Conservation (phyloP, 2,888 invertebrate species). For the Brenthis ino region DNA sequence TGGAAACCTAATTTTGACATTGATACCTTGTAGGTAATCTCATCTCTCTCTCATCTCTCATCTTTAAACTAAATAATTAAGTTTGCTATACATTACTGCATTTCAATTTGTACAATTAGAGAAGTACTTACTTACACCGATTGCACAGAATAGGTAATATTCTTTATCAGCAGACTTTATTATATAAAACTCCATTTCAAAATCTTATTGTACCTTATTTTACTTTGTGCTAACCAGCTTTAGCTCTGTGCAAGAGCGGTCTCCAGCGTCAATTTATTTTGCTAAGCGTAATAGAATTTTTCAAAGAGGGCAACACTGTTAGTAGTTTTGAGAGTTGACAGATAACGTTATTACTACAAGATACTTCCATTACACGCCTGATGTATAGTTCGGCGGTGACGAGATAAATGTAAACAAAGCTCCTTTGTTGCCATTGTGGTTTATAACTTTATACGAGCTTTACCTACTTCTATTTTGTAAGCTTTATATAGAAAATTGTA, state of each 20-base stretch:
- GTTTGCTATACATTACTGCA: too few relatives aligned
- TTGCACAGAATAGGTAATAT: too few relatives aligned
- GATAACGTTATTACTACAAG: conserved; percentile 57
- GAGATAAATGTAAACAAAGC: conserved; percentile 37
- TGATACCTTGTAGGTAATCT: too few relatives aligned
- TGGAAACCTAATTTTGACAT: too few relatives aligned
- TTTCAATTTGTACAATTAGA: too few relatives aligned
- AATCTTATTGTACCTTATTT: conserved; percentile 26
- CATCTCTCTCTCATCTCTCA: too few relatives aligned
- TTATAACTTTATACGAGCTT: background rate
- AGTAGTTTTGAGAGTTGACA: conserved; percentile 55
- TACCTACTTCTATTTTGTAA: background rate
- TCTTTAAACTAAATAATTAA: too few relatives aligned
- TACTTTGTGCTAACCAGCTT: conserved; percentile 25
- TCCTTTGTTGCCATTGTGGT: conserved; percentile 18
- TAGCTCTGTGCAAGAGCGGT: conserved; percentile 21
- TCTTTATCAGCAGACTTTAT: background rate
- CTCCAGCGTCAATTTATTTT: conserved; percentile 55
- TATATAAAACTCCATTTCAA: conserved; percentile 22
- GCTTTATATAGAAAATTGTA: too few relatives aligned
- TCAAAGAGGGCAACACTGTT: conserved; percentile 48
- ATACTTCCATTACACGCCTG: conserved; percentile 55
- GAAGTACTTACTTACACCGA: too few relatives aligned
- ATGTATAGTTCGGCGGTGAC: conserved; percentile 37
- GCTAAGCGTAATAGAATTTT: conserved; percentile 52